Evolutionary conservation across 1,140 invertebrate genomes (phyloP), one percentile per base, ranked within the genome.

Genomic region (Zaprionus camerounensis): DNA sequence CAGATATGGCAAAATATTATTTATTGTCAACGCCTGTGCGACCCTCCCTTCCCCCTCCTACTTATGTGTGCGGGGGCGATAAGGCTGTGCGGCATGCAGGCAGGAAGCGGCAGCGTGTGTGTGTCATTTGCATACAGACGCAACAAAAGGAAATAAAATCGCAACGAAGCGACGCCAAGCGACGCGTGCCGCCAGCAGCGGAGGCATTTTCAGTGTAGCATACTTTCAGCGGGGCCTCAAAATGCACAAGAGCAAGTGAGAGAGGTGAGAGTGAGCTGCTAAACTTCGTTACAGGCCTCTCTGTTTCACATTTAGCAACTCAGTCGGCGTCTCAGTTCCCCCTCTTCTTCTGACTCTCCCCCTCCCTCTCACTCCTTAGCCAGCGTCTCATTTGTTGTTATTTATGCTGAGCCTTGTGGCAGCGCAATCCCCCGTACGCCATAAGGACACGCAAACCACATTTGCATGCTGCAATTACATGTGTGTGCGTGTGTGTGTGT

Each of bases 1-100:
- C 55, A 49, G 74, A 87, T 87, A 84, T 82, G 83, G 76, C 77
- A 67, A 81, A 77, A 82, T 90, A 91, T 91, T 91, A 91, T 91
- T 91, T 91, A 91, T 91, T 91, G 88, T 91, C 90, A 85, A 71
- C 78, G 80, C 79, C 57, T 24, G 81, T 78, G 59, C n/a, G 20
- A 24, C 2, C 22, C 3, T 22, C 20, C 15, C 12, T 9, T 2
- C 22, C 36, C 11, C 7, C 44, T 13, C 0, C 15, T 4, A 22
- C 12, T 26, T 67, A 74, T 81, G 71, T 86, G 82, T 85, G 76
- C 73, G 72, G 17, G 64, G 6, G 68, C 76, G 82, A 86, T 86
- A 86, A 86, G 80, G 62, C 63, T 51, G 38, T 41, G 38, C 38
- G 38, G 38, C 38, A 41, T 15, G 15, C 38, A 41, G 5, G 12